These are phyloP conservation scores for Uria aalge DNA, from an alignment of 2,113 vertebrate species.

Conservation along the genomic window DNA sequence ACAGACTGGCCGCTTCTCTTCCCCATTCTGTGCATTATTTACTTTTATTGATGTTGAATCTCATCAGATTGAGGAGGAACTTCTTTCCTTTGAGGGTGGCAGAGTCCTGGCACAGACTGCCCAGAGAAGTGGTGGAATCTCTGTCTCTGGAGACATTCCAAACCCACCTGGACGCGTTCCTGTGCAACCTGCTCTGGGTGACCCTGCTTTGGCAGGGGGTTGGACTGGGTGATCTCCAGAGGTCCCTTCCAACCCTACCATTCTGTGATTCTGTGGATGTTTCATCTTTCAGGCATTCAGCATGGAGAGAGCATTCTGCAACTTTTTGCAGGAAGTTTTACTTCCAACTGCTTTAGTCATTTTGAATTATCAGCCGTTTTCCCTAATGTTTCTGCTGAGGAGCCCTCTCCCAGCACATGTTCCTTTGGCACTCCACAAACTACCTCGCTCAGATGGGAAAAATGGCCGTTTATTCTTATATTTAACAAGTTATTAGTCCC, in stretches of 20 bases:
- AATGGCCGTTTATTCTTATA: neutral
- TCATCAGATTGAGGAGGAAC: neutral
- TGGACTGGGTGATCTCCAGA: too few species aligned
- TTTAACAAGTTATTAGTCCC: neutral
- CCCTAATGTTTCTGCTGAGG: neutral
- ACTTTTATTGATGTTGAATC: neutral
- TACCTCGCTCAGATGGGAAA: neutral
- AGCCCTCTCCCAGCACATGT: neutral
- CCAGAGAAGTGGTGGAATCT: too few species aligned
- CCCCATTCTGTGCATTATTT: fast-evolving
- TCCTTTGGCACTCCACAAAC: neutral
- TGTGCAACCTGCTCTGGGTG: too few species aligned
- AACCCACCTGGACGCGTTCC: too few species aligned
- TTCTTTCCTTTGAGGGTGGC: too few species aligned
- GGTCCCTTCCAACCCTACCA: too few species aligned
- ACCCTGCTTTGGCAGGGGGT: too few species aligned
- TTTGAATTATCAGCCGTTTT: neutral
- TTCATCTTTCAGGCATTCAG: neutral
- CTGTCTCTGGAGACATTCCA: too few species aligned
- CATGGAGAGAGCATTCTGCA: neutral
- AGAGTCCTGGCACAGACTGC: too few species aligned
- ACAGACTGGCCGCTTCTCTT: neutral
- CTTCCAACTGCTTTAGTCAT: neutral
- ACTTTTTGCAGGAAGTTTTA: neutral
- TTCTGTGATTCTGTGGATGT: neutral